phyloP scores from a whole-genome alignment of 2,797 vertebrate species.

The Semaprochilodus insignis region DNA sequence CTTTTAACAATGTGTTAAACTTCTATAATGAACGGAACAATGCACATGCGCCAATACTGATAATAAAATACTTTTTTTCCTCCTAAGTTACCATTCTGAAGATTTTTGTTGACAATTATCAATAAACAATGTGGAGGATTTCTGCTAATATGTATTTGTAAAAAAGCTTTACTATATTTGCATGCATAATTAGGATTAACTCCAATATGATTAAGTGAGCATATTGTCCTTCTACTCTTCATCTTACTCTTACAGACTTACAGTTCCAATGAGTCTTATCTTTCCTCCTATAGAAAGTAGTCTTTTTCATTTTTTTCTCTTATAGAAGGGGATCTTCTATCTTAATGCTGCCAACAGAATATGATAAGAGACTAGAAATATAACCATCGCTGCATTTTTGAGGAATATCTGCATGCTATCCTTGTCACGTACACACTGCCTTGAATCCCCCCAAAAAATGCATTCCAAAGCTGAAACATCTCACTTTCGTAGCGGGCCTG shows the following conservation, averaged over 20 bases:
- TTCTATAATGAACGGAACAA: no score
- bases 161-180: neutral
- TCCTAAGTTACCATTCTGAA: no score
- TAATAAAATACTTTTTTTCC: no score
- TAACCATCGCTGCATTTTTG: neutral
- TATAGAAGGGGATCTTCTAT: neutral
- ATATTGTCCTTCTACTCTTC: neutral
- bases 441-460: neutral
- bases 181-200: neutral
- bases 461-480: neutral
- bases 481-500: neutral
- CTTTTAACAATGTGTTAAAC: no score
- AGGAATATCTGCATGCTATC: neutral
- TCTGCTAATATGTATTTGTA: neutral
- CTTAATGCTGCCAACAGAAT: neutral
- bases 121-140: neutral
- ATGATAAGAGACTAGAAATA: neutral
- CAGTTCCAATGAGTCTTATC: neutral
- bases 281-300: neutral
- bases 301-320: neutral
- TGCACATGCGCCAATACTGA: no score
- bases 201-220: neutral
- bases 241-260: neutral
- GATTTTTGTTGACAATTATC: no score
- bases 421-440: neutral